phyloP scores from a whole-genome alignment of 2,888 invertebrate genomes.

The Scelioninae gen. 1 region DNA sequence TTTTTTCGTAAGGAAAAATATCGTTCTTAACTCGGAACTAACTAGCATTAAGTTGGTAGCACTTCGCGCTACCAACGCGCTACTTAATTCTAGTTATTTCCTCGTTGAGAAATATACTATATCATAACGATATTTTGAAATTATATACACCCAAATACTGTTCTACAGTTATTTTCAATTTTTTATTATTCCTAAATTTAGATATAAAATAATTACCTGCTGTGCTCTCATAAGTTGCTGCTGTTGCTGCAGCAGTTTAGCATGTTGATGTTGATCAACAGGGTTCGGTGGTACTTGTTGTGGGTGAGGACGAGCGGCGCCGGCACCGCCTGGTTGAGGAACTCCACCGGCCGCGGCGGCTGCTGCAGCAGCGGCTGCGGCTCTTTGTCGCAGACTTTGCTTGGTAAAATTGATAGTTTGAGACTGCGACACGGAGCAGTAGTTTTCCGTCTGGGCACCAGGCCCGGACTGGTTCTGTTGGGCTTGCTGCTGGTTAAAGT shows the following conservation, averaged over 20 bases:
- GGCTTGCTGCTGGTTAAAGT: conserved; percentile 85
- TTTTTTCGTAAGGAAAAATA: too few relatives aligned
- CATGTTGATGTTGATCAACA: conserved; percentile 87
- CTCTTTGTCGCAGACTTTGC: conserved; percentile 87
- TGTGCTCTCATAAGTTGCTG: conserved; percentile 84
- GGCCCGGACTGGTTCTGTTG: conserved; percentile 76
- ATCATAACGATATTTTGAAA: too few relatives aligned
- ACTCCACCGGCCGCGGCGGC: conserved; percentile 77
- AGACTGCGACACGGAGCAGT: conserved; percentile 91
- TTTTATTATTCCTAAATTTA: too few relatives aligned
- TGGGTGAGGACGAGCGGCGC: conserved; percentile 76
- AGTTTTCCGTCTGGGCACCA: conserved; percentile 86
- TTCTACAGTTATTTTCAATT: too few relatives aligned
- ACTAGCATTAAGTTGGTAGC: too few relatives aligned
- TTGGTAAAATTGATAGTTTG: conserved; percentile 94
- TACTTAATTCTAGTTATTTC: too few relatives aligned
- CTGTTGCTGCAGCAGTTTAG: conserved; percentile 87
- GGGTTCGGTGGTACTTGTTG: conserved; percentile 81
- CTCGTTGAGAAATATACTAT: too few relatives aligned
- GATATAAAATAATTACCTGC: conserved; percentile 74
- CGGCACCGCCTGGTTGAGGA: conserved; percentile 68
- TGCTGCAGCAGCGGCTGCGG: conserved; percentile 84
- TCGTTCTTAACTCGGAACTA: too few relatives aligned
- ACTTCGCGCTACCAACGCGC: too few relatives aligned
- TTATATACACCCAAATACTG: too few relatives aligned